Conservation (phyloP, 1,140 invertebrate genomes). For the Leptinotarsa defecta region DNA sequence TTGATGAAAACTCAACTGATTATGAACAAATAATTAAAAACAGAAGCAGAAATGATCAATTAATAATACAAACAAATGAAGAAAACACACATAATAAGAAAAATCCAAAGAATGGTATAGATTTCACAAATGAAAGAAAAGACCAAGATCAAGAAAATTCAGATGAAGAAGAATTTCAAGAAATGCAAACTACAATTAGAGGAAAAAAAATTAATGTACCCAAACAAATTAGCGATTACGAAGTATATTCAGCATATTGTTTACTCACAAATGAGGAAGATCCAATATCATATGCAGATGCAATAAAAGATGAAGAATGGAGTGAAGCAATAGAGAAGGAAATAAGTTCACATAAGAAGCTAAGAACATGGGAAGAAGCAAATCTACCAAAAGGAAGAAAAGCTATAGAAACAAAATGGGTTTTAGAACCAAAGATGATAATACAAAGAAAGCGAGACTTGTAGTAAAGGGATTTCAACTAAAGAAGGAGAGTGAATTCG, state of each 20-base stretch:
- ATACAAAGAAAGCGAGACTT: slow-evolving; percentile 12
- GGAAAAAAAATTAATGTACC: slow-evolving; percentile 18
- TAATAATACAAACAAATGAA: slow-evolving; percentile 4
- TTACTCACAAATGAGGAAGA: background rate
- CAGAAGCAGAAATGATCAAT: background rate
- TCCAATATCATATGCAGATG: slow-evolving; percentile 6
- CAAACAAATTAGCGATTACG: slow-evolving; percentile 14
- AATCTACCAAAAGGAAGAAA: slow-evolving; percentile 22
- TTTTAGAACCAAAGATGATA: slow-evolving; percentile 10
- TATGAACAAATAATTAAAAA: slow-evolving; percentile 14
- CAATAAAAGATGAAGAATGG: slow-evolving; percentile 15
- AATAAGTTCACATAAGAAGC: slow-evolving; percentile 3
- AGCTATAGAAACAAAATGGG: slow-evolving; percentile 27
- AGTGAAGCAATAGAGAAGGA: slow-evolving; percentile 14
- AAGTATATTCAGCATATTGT: slow-evolving; percentile 25
- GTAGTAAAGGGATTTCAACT: slow-evolving; percentile 25
- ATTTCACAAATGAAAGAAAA: background rate
- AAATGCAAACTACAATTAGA: slow-evolving; percentile 7
- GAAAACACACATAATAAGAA: background rate
- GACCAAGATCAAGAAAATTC: background rate
- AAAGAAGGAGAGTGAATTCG: slow-evolving; percentile 13
- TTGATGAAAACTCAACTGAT: slow-evolving; percentile 24
- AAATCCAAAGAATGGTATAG: background rate
- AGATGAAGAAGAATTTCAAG: background rate
- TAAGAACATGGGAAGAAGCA: slow-evolving; percentile 14